Evolutionary conservation across 1,140 invertebrate species (phyloP).

Genomic region (Macrostomum lignano): DNA sequence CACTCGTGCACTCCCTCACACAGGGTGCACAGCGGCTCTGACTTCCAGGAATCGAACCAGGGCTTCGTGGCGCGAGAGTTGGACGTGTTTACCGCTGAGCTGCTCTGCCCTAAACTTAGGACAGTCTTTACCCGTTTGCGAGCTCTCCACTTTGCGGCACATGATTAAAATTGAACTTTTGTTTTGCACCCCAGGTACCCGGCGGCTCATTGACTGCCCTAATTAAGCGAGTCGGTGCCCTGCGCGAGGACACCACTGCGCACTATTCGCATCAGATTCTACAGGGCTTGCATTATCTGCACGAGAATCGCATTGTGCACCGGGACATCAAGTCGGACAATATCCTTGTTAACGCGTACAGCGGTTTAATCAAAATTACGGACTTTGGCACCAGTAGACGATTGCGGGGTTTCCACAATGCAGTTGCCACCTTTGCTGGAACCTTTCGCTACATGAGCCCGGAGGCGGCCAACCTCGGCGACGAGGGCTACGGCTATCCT

Average conservation of each 20-base stretch:
- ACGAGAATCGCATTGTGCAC: slow-evolving; percentile 95
- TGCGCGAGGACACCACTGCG: slow-evolving; percentile 57
- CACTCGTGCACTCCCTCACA: too few species aligned
- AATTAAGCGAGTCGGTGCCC: too few species aligned
- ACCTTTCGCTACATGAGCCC: slow-evolving; percentile 94
- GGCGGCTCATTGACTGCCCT: too few species aligned
- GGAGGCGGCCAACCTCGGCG: slow-evolving; percentile 90
- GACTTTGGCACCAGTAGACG: slow-evolving; percentile 97
- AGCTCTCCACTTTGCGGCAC: too few species aligned
- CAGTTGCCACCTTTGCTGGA: slow-evolving; percentile 53
- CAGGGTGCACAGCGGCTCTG: too few species aligned
- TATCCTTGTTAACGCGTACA: slow-evolving; percentile 87
- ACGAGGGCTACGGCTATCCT: slow-evolving; percentile 80
- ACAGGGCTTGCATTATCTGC: slow-evolving; percentile 84
- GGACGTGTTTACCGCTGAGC: too few species aligned
- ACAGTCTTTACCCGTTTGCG: too few species aligned
- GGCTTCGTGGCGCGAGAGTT: too few species aligned
- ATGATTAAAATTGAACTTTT: too few species aligned
- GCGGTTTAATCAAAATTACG: slow-evolving; percentile 89
- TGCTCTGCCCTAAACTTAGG: too few species aligned
- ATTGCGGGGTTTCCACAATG: slow-evolving; percentile 62
- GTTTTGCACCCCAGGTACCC: too few species aligned
- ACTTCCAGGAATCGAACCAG: too few species aligned
- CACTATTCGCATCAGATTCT: slow-evolving; percentile 92
- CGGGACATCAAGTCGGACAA: slow-evolving; percentile 54